Conservation (phyloP, 2,888 invertebrate species). For the Synergus umbraculus region DNA sequence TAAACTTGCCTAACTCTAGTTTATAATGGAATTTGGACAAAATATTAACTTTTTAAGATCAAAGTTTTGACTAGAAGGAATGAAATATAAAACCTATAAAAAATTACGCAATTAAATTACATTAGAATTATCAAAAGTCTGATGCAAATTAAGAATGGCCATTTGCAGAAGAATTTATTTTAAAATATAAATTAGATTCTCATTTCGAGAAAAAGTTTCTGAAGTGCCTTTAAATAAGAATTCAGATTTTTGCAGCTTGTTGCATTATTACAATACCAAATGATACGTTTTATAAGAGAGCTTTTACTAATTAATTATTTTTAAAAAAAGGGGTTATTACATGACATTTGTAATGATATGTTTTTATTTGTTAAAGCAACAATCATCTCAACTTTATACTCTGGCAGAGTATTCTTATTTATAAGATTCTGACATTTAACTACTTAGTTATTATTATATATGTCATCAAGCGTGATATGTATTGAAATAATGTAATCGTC, state of each 20-base stretch:
- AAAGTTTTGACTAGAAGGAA: not conserved
- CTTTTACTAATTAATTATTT: not conserved
- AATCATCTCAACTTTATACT: not conserved
- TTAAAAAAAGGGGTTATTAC: not conserved
- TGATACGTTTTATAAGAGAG: not conserved
- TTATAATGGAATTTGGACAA: conserved; percentile 16
- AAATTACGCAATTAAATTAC: not conserved
- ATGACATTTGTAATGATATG: not conserved
- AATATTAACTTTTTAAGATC: not conserved
- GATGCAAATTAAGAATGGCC: not conserved
- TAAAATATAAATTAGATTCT: not conserved
- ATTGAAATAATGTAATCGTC: not conserved
- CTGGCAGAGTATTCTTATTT: not conserved
- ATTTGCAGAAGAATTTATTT: not conserved
- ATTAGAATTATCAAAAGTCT: not conserved
- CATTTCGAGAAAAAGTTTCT: not conserved
- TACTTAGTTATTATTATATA: not conserved
- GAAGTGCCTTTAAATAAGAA: not conserved
- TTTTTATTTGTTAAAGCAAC: not conserved
- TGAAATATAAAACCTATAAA: not conserved
- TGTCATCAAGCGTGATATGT: not conserved
- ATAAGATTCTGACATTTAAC: not conserved
- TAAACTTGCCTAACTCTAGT: conserved; percentile 6
- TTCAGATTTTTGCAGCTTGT: not conserved
- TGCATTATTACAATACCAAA: conserved; percentile 12